phyloP scores from a whole-genome alignment of 2,113 vertebrate species.

The Hoplias malabaricus region DNA sequence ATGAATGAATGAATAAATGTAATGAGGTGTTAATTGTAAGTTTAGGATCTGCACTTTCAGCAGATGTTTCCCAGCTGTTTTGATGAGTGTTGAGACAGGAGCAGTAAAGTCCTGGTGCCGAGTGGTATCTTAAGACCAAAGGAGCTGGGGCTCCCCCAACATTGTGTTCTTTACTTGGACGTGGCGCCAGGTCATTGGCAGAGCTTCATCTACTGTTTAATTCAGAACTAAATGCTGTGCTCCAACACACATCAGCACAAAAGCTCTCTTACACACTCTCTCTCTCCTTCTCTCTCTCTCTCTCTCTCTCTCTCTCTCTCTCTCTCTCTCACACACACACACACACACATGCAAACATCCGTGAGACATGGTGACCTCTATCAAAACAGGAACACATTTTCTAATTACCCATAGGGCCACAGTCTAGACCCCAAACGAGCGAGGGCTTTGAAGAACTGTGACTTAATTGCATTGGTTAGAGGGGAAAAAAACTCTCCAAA shows the following conservation, averaged over 20 bases:
- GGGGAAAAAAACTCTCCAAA: neutral
- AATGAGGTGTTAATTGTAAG: too few species aligned
- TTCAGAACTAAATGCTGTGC: neutral
- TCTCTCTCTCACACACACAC: too few species aligned
- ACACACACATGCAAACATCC: neutral
- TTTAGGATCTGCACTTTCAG: too few species aligned
- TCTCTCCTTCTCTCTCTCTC: too few species aligned
- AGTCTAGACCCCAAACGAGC: slow-evolving; percentile 16
- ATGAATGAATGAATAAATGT: too few species aligned
- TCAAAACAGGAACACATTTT: slow-evolving; percentile 31
- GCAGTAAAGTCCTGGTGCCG: too few species aligned
- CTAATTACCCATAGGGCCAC: neutral
- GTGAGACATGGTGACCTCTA: slow-evolving; percentile 25
- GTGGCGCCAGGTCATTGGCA: neutral
- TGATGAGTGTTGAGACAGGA: too few species aligned
- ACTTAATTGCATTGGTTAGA: neutral
- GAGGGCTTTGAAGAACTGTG: neutral
- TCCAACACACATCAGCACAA: slow-evolving; percentile 1
- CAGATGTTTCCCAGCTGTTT: too few species aligned
- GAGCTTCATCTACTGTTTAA: slow-evolving; percentile 4
- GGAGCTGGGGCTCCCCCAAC: too few species aligned
- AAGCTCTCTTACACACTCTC: too few species aligned
- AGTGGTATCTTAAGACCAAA: too few species aligned
- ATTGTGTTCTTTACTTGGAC: neutral
- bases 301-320: too few species aligned